Evolutionary conservation across 2,888 invertebrate species (phyloP).

Genomic region (Papilio protenor): DNA sequence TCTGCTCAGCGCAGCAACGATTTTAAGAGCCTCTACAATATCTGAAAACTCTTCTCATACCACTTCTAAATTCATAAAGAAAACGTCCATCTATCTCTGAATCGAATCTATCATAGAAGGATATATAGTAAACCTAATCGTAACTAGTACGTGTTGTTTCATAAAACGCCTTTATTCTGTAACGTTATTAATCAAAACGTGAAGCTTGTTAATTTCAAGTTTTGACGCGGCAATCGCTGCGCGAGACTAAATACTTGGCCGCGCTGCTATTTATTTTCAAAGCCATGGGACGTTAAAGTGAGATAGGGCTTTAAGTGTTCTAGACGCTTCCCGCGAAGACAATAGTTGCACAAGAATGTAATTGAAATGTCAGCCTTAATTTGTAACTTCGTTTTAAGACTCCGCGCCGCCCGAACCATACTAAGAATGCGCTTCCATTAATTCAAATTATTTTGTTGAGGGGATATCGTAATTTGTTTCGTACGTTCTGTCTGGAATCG

Average conservation of each 20-base stretch:
- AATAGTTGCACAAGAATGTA: conserved; percentile 80
- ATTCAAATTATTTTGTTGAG: conserved; percentile 66
- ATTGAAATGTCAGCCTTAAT: conserved; percentile 80
- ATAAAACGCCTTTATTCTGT: neutral
- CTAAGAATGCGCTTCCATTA: conserved; percentile 64
- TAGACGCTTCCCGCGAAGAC: conserved; percentile 58
- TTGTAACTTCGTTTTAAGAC: conserved; percentile 72
- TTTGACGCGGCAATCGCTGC: conserved; percentile 36
- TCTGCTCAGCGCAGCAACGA: no score
- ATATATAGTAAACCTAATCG: neutral
- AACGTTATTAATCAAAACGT: conserved; percentile 14
- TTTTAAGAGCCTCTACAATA: no score
- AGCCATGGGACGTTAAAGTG: conserved; percentile 45
- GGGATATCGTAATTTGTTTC: conserved; percentile 58
- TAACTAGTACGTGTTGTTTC: neutral
- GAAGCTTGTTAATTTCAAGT: conserved; percentile 42
- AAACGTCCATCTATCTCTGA: no score
- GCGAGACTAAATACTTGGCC: conserved; percentile 41
- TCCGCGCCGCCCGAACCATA: conserved; percentile 54
- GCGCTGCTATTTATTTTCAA: conserved; percentile 42
- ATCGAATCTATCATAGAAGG: no score
- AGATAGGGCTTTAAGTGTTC: conserved; percentile 43
- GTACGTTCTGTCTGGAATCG: conserved; percentile 62
- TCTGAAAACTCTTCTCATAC: neutral
- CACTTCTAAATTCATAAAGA: no score